Base-by-base conservation (phyloP, 2,888 invertebrate genomes). In the Allacma fusca region DNA sequence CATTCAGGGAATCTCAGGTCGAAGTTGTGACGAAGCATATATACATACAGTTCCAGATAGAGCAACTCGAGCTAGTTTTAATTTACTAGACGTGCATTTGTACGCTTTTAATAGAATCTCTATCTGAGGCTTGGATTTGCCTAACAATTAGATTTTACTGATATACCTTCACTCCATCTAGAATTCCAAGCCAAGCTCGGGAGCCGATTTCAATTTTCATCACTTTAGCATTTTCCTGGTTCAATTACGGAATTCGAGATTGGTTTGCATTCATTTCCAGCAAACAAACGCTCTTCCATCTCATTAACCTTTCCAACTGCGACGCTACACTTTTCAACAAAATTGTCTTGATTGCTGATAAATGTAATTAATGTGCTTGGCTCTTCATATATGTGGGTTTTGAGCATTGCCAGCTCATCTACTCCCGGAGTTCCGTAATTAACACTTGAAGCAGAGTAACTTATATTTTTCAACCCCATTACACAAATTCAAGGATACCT, bases 241-340 rank as follows among this genome's bases (percentile, higher is more conserved):
- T 62, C 62, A 62, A 62, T 62, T 62, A 62, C 62, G 9, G 24
- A 12, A 62, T 62, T 62, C 62, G n/a, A 62, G 62, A 62, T 62
- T 62, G 62, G 62, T 26, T 62, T 62, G 62, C 62, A 62, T 62
- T 62, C 62, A 62, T 62, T 57, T 62, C 24, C 4, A 24, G 62
- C 62, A 62, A 62, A 62, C n/a, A 62, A 62, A 62, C 62, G 62
- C 62, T 26, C 62, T 26, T 62, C 62, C 62, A 62, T 24, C 62
- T 26, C 62, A 62, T 62, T 62, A 26, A 50, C 50, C 34, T 50
- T 13, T 13, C 50, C 2, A 50, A 50, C 50, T 50, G 50, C 16
- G 50, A 50, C 2, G 5, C n/a, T 50, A 50, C 50, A 50, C 50
- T 50, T 50, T 50, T 50, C 50, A 50, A 50, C 50, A n/a, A n/a